Evolutionary conservation across 2,888 invertebrate species (phyloP).

Genomic region (Drosophila prostipennis): DNA sequence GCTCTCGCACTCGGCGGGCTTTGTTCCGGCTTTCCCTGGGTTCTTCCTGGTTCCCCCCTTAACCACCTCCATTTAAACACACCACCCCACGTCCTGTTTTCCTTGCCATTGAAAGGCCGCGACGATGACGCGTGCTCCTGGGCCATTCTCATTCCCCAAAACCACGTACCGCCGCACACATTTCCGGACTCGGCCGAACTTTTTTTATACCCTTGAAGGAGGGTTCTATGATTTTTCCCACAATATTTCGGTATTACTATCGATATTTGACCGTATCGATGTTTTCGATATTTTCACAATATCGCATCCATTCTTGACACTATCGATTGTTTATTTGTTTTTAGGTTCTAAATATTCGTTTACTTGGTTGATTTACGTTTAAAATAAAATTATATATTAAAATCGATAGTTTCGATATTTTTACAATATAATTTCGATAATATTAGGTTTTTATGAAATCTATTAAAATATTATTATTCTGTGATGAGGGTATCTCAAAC

Average conservation of each 20-base stretch:
- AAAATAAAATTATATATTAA: no score
- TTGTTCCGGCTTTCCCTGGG: constrained; percentile 63
- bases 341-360: no score
- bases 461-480: no score
- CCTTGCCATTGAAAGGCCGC: constrained; percentile 34
- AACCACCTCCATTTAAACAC: not conserved
- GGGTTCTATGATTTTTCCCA: not conserved
- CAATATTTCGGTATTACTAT: no score
- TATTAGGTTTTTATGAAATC: no score
- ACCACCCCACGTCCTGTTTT: constrained; percentile 15
- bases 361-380: no score
- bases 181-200: constrained; percentile 55
- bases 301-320: no score
- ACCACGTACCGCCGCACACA: constrained; percentile 44
- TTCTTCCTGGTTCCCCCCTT: constrained; percentile 32
- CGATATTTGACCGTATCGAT: no score
- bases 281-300: no score
- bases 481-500: constrained; percentile 4
- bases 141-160: constrained; percentile 29
- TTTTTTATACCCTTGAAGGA: constrained; percentile 5
- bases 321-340: no score
- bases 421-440: no score
- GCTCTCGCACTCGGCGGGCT: constrained; percentile 48
- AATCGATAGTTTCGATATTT: no score
- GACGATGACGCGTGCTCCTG: constrained; percentile 51